These are phyloP conservation scores for Hypomecis atomaria DNA, from an alignment of 2,888 invertebrate genomes.

Conservation along the genomic window DNA sequence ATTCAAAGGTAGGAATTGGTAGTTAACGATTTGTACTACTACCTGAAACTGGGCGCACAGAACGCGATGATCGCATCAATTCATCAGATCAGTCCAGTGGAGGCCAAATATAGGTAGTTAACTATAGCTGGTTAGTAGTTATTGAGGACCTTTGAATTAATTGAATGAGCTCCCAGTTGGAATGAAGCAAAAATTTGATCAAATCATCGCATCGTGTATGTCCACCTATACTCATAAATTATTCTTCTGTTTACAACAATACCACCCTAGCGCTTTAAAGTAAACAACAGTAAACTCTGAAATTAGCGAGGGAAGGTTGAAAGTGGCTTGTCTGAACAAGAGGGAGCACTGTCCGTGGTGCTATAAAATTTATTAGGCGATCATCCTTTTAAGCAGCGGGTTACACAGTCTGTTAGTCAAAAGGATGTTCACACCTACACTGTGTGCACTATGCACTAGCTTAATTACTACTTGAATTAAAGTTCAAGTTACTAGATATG, in stretches of 20 bases:
- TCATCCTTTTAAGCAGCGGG: slow-evolving; percentile 47
- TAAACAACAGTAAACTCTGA: slow-evolving; percentile 17
- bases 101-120: no score
- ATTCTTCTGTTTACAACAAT: slow-evolving; percentile 37
- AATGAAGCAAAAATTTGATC: no score
- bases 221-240: slow-evolving; percentile 49
- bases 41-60: no score
- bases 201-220: no score
- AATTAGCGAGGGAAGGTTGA: slow-evolving; percentile 28
- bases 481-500: slow-evolving; percentile 43
- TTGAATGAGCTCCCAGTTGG: no score
- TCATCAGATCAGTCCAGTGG: no score
- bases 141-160: no score
- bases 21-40: no score
- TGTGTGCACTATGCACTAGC: slow-evolving; percentile 58
- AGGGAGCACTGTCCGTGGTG: slow-evolving; percentile 39
- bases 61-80: no score
- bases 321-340: slow-evolving; percentile 26
- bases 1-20: no score
- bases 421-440: slow-evolving; percentile 56
- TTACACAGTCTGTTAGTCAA: slow-evolving; percentile 61
- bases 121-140: no score
- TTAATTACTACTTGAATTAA: slow-evolving; percentile 53
- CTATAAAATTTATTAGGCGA: slow-evolving; percentile 57
- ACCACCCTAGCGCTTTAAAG: slow-evolving; percentile 22